Evolutionary conservation across 2,888 invertebrate genomes (phyloP).

Genomic region (Allygus modestus): DNA sequence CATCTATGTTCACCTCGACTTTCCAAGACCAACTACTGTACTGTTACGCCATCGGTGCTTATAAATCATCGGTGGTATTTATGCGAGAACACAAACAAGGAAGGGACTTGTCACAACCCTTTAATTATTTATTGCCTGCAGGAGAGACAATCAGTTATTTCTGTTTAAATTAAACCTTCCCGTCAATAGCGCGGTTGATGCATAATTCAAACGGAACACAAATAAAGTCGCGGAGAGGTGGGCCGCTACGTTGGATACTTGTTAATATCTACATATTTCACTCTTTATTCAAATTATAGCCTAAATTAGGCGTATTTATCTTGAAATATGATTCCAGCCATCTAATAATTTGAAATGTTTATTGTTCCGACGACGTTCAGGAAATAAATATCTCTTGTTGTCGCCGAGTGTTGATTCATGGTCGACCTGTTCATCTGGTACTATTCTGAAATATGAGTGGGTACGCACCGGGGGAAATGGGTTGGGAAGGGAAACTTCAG

Average conservation of each 20-base stretch:
- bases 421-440: background rate
- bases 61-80: background rate
- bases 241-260: background rate
- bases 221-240: constrained; percentile 12
- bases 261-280: constrained; percentile 45
- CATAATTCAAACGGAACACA: constrained; percentile 40
- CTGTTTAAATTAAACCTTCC: constrained; percentile 28
- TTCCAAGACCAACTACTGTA: constrained; percentile 4
- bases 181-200: constrained; percentile 32
- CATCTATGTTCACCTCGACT: background rate
- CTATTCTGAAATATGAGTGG: background rate
- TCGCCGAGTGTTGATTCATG: background rate
- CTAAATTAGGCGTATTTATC: constrained; percentile 27
- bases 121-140: constrained; percentile 23
- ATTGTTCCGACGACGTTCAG: constrained; percentile 22
- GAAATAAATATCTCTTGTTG: constrained; percentile 15
- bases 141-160: constrained; percentile 32
- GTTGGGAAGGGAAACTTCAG: no score
- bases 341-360: constrained; percentile 26
- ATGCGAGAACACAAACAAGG: constrained; percentile 5
- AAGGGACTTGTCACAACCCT: constrained; percentile 30
- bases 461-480: background rate
- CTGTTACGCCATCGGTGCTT: background rate
- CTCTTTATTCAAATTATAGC: constrained; percentile 38
- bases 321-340: constrained; percentile 31